Percentiles rank a stretch among this genome's conserved stretches.
These are phyloP conservation scores for Enteromius paludinosus DNA, from an alignment of 2,797 vertebrate genomes.

Conservation along the genomic window DNA sequence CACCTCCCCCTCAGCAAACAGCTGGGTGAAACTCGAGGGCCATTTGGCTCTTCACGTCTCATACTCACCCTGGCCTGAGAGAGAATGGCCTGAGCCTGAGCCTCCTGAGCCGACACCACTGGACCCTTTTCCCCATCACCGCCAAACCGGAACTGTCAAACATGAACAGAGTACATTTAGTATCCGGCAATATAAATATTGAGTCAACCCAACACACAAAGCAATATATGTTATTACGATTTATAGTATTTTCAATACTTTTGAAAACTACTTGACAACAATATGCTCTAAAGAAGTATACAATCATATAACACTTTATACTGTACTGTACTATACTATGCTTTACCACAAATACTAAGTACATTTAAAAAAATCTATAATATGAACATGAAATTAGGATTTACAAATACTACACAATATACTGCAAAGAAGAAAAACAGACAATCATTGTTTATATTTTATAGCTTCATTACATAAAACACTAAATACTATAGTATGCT, in stretches of 20 bases:
- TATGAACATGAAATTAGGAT: not conserved
- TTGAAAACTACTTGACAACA: not conserved
- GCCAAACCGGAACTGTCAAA: conserved; percentile 91
- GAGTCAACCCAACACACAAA: not conserved
- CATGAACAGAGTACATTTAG: conserved; percentile 3
- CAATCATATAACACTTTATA: not conserved
- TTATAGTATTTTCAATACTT: not conserved
- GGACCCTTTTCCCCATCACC: conserved; percentile 95
- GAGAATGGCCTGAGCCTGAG: conserved; percentile 98
- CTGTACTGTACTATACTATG: not conserved
- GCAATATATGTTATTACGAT: not conserved
- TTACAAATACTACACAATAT: not conserved
- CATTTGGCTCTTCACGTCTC: conserved; percentile 28
- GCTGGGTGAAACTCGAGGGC: conserved; percentile 27
- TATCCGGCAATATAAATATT: not conserved
- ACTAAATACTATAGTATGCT: not conserved
- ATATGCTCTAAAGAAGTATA: not conserved
- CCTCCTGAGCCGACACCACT: conserved; percentile 92
- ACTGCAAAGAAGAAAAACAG: not conserved
- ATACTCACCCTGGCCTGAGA: conserved; percentile 94
- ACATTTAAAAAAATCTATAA: not conserved
- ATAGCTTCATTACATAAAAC: not conserved
- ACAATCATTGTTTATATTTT: not conserved
- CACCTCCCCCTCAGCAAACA: conserved; percentile 19
- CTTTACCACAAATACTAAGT: not conserved